Evolutionary conservation across 2,888 invertebrate genomes (phyloP), one percentile per base, ranked within the genome.

Genomic region (Agriopis marginaria): DNA sequence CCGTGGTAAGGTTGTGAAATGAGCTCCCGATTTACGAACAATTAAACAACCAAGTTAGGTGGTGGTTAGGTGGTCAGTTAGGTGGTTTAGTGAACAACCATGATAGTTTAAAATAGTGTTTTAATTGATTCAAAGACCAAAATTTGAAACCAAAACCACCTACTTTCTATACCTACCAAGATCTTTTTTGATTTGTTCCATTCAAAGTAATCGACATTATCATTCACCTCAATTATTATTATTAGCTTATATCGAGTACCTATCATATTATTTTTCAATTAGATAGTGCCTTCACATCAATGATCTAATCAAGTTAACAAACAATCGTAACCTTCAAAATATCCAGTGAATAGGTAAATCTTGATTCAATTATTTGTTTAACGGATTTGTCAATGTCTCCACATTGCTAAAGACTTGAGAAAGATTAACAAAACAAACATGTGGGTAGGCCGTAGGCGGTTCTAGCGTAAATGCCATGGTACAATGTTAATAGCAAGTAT

Each of bases 381-480:
- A 74, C 67, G 54, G 71, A 71, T 75, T 77, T 74, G 75, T 77
- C 73, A 77, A 75, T 73, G 70, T 64, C 51, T 68, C 47, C 32
- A 14, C 39, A 49, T 76, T 76, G 70, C 59, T 58, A 67, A 74
- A 70, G 44, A 32, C 54, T 75, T 74, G 63, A 42, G 71, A 67
- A 76, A 76, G 66, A 67, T 53, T 62, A 56, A 61, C 53, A 70
- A 71, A 62, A 61, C 68, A 68, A 72, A 71, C 61, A 71, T 60
- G 65, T 62, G 47, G 47, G 17, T 23, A 23, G 17, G 17, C 17
- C 17, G 32, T 49, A 49, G 12, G 47, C 9, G n/a, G 39, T 9
- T n/a, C 8, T 50, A 49, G 32, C 32, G 39, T 49, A 49, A 50
- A 60, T 60, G 49, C 39, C 49, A 60, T 49, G 60, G 60, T 50